Evolutionary conservation across 2,888 invertebrate genomes (phyloP).

Genomic region (Halictus quadricinctus): DNA sequence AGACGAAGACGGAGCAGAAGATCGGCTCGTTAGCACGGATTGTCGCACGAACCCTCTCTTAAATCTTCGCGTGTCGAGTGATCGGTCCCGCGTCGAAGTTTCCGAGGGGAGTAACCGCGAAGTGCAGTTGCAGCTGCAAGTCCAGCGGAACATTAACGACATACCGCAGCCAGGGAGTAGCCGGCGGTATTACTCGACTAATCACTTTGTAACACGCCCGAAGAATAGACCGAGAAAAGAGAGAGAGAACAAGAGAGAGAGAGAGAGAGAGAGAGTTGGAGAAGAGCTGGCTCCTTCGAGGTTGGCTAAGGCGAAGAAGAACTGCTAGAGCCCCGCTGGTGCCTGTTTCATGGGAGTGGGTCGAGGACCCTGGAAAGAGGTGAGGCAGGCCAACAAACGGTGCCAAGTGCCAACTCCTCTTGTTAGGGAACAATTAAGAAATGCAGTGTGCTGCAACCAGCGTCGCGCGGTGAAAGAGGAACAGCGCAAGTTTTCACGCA

Average conservation of each 20-base stretch:
- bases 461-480: conserved; percentile 49
- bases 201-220: conserved; percentile 76
- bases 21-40: conserved; percentile 1
- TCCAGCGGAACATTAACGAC: conserved; percentile 65
- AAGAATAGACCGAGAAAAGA: conserved; percentile 50
- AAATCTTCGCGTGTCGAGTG: conserved; percentile 33
- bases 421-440: conserved; percentile 81
- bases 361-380: conserved; percentile 67
- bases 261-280: not conserved
- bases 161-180: conserved; percentile 59
- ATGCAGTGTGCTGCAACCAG: conserved; percentile 74
- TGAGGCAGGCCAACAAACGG: conserved; percentile 73
- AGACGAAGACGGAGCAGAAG: not conserved
- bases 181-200: conserved; percentile 76
- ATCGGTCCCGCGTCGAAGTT: conserved; percentile 55
- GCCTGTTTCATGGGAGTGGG: conserved; percentile 64
- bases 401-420: conserved; percentile 78
- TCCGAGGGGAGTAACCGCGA: conserved; percentile 54
- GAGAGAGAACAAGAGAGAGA: conserved; percentile 24
- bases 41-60: conserved; percentile 8
- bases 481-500: conserved; percentile 59
- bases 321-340: conserved; percentile 38
- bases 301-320: conserved; percentile 56
- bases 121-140: conserved; percentile 65
- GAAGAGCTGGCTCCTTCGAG: conserved; percentile 55